phyloP scores from a whole-genome alignment of 92 coral and sea anemone species.

The Porites cylindrica region DNA sequence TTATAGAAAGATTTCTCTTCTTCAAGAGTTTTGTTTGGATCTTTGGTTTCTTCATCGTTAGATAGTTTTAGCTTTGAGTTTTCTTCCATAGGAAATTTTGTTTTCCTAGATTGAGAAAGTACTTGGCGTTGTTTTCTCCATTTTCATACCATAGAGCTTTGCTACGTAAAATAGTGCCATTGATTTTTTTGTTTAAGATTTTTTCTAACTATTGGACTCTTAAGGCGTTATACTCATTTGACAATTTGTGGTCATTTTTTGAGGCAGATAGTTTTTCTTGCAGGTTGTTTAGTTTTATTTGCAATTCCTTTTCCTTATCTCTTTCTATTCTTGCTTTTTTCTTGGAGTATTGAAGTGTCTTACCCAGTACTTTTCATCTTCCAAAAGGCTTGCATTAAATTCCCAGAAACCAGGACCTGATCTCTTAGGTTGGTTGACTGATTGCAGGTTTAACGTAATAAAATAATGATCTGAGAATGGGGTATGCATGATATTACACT shows the following conservation, averaged over 20 bases:
- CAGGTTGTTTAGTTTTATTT: slow-evolving; percentile 8
- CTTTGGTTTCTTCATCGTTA: too few relatives aligned
- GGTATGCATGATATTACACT: slow-evolving; percentile 20
- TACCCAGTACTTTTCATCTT: too few relatives aligned
- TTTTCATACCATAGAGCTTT: slow-evolving; percentile 40
- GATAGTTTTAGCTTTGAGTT: too few relatives aligned
- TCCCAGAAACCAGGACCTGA: slow-evolving; percentile 28
- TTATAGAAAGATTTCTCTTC: too few relatives aligned
- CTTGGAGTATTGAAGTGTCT: slow-evolving; percentile 34
- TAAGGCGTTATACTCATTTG: slow-evolving; percentile 15
- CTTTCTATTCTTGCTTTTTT: slow-evolving; percentile 2
- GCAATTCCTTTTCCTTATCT: slow-evolving; percentile 6
- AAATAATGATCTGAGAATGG: slow-evolving; percentile 21
- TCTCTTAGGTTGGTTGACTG: slow-evolving; percentile 1
- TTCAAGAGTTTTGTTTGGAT: too few relatives aligned
- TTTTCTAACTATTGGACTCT: slow-evolving; percentile 24
- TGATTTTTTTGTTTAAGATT: neutral
- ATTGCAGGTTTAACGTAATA: slow-evolving; percentile 14
- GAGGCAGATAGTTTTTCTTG: slow-evolving; percentile 13
- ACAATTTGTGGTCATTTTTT: neutral
- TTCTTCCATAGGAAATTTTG: too few relatives aligned
- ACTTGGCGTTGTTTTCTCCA: neutral
- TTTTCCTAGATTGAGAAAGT: too few relatives aligned
- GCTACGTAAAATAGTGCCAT: slow-evolving; percentile 42
- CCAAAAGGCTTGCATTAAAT: neutral